Conservation (phyloP, 2,888 invertebrate genomes). For the Drosophila melanosoma region DNA sequence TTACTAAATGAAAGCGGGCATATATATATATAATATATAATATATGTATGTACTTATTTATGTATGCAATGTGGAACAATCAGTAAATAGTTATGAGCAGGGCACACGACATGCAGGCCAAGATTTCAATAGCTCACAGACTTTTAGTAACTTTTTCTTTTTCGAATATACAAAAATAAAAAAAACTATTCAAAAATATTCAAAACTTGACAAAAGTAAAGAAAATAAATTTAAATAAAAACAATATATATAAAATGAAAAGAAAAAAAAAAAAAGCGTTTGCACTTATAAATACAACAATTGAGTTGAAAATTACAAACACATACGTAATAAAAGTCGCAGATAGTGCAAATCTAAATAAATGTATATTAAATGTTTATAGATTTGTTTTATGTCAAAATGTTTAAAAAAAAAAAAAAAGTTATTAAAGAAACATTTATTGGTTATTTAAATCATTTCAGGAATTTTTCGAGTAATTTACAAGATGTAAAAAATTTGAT, state of each 20-base stretch:
- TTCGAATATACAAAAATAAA: conserved; percentile 30
- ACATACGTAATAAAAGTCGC: conserved; percentile 61
- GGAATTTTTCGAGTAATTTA: conserved; percentile 62
- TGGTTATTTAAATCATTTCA: conserved; percentile 67
- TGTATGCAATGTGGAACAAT: conserved; percentile 43
- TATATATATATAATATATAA: conserved; percentile 30
- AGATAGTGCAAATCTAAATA: conserved; percentile 64
- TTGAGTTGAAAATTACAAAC: conserved; percentile 58
- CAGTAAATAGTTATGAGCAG: conserved; percentile 46
- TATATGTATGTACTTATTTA: conserved; percentile 23
- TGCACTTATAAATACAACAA: conserved; percentile 21
- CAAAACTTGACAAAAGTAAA: conserved; percentile 1
- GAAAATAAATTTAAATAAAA: neutral
- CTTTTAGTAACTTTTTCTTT: conserved; percentile 75
- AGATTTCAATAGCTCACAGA: conserved; percentile 46
- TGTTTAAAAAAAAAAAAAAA: conserved; percentile 46
- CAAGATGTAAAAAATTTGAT: conserved; percentile 57
- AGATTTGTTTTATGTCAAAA: conserved; percentile 49
- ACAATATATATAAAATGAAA: conserved; percentile 15
- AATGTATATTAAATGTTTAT: conserved; percentile 36
- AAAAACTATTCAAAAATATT: conserved; percentile 19
- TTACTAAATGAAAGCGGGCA: conserved; percentile 73
- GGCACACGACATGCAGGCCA: conserved; percentile 68
- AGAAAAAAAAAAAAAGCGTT: conserved; percentile 16
- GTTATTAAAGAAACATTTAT: conserved; percentile 78